Base-by-base conservation (phyloP, 1,140 invertebrate genomes). In the Calosoma granatense region DNA sequence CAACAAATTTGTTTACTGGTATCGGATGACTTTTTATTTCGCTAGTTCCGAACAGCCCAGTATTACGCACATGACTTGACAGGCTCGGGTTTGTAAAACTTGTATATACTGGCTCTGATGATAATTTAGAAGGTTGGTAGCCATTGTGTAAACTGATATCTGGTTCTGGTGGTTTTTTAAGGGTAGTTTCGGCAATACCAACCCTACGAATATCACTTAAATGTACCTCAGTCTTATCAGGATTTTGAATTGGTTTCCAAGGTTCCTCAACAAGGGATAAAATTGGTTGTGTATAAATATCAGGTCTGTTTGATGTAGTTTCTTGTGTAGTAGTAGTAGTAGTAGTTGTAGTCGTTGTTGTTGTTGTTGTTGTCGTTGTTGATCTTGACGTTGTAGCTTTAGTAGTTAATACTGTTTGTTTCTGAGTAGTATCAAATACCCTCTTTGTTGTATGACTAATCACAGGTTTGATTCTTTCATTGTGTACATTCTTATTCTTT, bases 1-100 rank as follows among this genome's bases (percentile, higher is more conserved):
- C 71, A 20, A 75, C 74, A 53, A 85, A 81, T 72, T 84, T 85
- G 61, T 85, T 81, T 2, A 85, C 79, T 1, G 82, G 82, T 62
- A 85, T 79, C 9, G 81, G 81, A 64, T 84, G 81, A 41, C 80
- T 72, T 66, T 75, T 76, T 3, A 76, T 70, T 60, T 74, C 76
- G 56, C 71, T 74, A 4, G 74, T 74, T 12, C 77, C 78, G 36
- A 80, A 66, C 22, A 72, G 74, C 71, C 78, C 74, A 63, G 72
- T 72, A 64, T 77, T 69, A 63, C 75, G 72, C 47, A 72, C 56
- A 30, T 76, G 70, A 22, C 72, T 73, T 19, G 74, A 73, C 63
- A 81, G 74, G 56, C 81, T 76, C 1, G 81, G 80, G 54, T 81
- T 77, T 21, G 79, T 81, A 65, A 84, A 85, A 62, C 82, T 84